phyloP scores from a whole-genome alignment of 92 coral and sea anemone genomes.

The Parazoanthus swiftii region DNA sequence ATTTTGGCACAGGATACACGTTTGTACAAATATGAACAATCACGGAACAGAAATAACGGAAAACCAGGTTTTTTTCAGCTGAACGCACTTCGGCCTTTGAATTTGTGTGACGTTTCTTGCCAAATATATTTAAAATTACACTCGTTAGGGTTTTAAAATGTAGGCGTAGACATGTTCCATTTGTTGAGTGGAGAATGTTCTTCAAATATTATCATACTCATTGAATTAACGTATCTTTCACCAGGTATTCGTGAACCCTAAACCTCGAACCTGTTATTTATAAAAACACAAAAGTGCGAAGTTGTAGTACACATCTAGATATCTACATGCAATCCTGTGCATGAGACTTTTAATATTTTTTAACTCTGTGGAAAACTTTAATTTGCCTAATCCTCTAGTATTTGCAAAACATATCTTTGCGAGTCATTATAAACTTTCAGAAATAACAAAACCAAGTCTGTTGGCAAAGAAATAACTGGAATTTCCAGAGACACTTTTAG shows the following conservation, averaged over 20 bases:
- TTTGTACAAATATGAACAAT: not conserved
- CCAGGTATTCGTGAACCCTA: not conserved
- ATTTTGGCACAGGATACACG: not conserved
- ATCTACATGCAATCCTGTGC: not conserved
- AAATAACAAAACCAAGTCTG: not conserved
- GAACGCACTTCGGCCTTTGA: not conserved
- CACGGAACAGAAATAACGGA: constrained; percentile 8
- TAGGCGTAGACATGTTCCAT: constrained; percentile 3
- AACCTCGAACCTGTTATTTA: not conserved
- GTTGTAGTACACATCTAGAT: not conserved
- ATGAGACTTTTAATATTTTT: not conserved
- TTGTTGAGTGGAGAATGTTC: not conserved
- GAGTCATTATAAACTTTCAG: too few relatives aligned
- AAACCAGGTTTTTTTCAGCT: not conserved
- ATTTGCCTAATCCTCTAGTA: not conserved
- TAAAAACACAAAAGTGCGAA: not conserved
- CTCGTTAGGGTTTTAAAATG: not conserved
- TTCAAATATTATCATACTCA: not conserved
- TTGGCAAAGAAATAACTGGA: not conserved
- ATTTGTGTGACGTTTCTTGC: not conserved
- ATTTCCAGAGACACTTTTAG: not conserved
- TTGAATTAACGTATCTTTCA: constrained; percentile 18
- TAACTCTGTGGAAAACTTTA: not conserved
- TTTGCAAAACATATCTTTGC: too few relatives aligned
- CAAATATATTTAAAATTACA: not conserved